Evolutionary conservation across 2,888 invertebrate species (phyloP).

Genomic region (Linnaemya vulpina): DNA sequence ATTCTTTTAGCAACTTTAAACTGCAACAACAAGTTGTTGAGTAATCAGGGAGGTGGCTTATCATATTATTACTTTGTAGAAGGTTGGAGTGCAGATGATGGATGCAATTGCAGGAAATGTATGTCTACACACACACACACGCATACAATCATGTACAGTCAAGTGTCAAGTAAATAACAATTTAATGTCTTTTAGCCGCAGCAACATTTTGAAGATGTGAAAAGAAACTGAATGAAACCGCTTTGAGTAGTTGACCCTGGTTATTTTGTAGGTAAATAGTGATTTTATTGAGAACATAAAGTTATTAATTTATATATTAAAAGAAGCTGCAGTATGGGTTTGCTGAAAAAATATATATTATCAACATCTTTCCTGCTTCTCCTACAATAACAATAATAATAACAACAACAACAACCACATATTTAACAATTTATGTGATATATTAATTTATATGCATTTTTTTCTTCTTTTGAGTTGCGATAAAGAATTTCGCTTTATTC

Average conservation of each 20-base stretch:
- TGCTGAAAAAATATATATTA: slow-evolving; percentile 1
- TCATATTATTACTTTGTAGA: slow-evolving; percentile 10
- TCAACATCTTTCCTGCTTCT: slow-evolving; percentile 33
- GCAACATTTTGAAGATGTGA: slow-evolving; percentile 10
- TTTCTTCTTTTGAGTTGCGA: background rate
- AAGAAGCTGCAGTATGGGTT: slow-evolving; percentile 31
- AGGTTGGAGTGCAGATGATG: slow-evolving; percentile 34
- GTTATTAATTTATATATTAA: background rate
- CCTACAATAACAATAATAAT: slow-evolving; percentile 21
- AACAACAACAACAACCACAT: slow-evolving; percentile 16
- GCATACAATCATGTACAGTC: background rate
- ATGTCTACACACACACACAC: background rate
- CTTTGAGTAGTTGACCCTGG: slow-evolving; percentile 65
- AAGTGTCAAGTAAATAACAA: slow-evolving; percentile 44
- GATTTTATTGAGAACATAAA: slow-evolving; percentile 38
- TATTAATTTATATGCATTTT: background rate
- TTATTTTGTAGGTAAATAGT: slow-evolving; percentile 28
- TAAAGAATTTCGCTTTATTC: background rate
- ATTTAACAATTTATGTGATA: slow-evolving; percentile 44
- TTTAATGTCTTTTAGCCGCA: slow-evolving; percentile 14
- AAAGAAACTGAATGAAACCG: background rate
- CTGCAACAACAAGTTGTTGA: slow-evolving; percentile 40
- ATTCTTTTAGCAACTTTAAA: slow-evolving; percentile 38
- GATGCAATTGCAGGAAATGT: slow-evolving; percentile 29
- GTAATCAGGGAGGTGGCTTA: slow-evolving; percentile 18